A percentile compares a stretch with the other conserved stretches of the same genome.
Evolutionary conservation across 2,113 vertebrate species (phyloP).

Genomic region (Nothocercus nigrocapillus): DNA sequence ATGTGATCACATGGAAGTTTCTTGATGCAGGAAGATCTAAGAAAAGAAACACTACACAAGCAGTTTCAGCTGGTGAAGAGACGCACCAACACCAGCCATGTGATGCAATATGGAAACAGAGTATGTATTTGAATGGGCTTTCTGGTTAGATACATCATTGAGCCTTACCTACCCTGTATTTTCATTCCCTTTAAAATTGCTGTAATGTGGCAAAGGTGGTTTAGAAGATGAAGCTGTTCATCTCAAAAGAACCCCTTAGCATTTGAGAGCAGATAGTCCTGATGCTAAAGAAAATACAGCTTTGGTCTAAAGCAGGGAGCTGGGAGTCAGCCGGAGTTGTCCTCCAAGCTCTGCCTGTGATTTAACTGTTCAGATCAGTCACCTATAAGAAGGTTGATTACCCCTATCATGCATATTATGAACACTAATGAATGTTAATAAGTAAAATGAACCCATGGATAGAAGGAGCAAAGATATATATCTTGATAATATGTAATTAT

Average conservation of each 20-base stretch:
- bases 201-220: not conserved
- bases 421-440: not conserved
- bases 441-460: not conserved
- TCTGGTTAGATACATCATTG: not conserved
- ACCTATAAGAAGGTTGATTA: not conserved
- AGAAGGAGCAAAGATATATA: not conserved
- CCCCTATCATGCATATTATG: not conserved
- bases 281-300: not conserved
- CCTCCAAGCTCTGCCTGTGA: not conserved
- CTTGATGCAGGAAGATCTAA: slow-evolving; percentile 87
- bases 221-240: not conserved
- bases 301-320: not conserved
- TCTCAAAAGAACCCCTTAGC: not conserved
- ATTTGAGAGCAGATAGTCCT: not conserved
- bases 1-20: not conserved
- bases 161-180: not conserved
- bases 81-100: slow-evolving; percentile 94
- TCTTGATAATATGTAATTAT: not conserved
- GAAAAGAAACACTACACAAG: slow-evolving; percentile 87
- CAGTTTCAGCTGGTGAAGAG: slow-evolving; percentile 92
- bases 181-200: not conserved
- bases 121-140: slow-evolving; percentile 21
- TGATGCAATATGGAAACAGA: slow-evolving; percentile 95
- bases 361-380: not conserved
- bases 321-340: not conserved